Evolutionary conservation across 2,113 vertebrate species (phyloP).

Genomic region (Atlantisia rogersi): DNA sequence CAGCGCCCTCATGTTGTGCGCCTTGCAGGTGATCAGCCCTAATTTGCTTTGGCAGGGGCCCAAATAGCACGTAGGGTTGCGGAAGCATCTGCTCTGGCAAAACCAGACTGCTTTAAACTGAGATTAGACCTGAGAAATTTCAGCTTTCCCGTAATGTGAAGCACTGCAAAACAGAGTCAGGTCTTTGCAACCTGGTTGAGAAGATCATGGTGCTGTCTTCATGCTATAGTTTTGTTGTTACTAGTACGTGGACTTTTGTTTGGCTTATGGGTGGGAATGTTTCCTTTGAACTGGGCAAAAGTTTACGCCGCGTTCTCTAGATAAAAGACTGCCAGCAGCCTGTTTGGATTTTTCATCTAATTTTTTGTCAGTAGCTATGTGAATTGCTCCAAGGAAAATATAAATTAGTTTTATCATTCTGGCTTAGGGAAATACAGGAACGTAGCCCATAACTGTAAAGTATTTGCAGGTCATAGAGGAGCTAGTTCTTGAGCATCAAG

Average conservation of each 20-base stretch:
- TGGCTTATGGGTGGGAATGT: not conserved
- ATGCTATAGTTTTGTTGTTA: not conserved
- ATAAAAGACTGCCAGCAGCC: not conserved
- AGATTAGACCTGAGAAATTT: not conserved
- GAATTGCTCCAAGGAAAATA: slow-evolving; percentile 11
- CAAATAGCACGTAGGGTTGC: not conserved
- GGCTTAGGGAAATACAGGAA: not conserved
- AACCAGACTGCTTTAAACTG: not conserved
- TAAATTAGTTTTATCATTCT: not conserved
- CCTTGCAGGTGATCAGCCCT: not conserved
- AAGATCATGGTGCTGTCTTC: not conserved
- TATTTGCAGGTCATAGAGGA: not conserved
- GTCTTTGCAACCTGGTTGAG: not conserved
- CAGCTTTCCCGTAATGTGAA: not conserved
- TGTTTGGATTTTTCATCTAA: not conserved
- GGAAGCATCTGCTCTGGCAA: not conserved
- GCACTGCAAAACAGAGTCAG: not conserved
- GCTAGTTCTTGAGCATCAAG: not conserved
- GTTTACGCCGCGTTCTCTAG: not conserved
- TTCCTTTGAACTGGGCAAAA: slow-evolving; percentile 5
- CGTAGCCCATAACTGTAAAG: not conserved
- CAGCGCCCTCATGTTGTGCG: not conserved
- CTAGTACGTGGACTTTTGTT: not conserved
- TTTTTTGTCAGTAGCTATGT: not conserved
- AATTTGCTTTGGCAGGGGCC: not conserved